Conservation (phyloP, 2,888 invertebrate species). For the Lypha dubia region DNA sequence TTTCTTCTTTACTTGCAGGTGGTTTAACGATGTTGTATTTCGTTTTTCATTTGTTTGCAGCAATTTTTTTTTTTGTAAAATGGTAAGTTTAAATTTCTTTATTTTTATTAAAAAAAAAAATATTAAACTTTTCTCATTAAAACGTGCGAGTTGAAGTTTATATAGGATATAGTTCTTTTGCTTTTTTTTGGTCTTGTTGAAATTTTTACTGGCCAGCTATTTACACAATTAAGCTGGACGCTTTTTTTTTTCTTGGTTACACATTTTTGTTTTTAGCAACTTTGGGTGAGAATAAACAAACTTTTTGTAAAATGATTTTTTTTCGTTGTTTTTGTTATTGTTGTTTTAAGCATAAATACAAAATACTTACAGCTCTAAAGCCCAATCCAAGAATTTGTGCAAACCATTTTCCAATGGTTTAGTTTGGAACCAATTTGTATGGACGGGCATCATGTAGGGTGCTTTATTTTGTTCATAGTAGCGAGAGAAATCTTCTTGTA, state of each 20-base stretch:
- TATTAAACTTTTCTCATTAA: slow-evolving; percentile 83
- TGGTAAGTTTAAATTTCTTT: slow-evolving; percentile 61
- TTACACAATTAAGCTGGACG: slow-evolving; percentile 33
- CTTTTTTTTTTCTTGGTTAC: neutral
- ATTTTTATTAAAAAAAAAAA: slow-evolving; percentile 79
- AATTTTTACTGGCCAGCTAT: slow-evolving; percentile 59
- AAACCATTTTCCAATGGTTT: slow-evolving; percentile 92
- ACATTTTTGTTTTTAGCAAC: slow-evolving; percentile 1
- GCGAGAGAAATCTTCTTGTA: slow-evolving; percentile 93
- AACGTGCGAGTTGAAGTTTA: slow-evolving; percentile 78
- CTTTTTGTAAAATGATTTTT: neutral
- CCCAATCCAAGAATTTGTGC: slow-evolving; percentile 93
- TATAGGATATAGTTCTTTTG: slow-evolving; percentile 62
- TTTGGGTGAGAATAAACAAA: slow-evolving; percentile 19
- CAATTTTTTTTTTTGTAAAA: slow-evolving; percentile 23
- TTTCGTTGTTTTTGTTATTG: neutral
- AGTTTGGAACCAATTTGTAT: slow-evolving; percentile 98
- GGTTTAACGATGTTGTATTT: slow-evolving; percentile 50
- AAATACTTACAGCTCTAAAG: slow-evolving; percentile 87
- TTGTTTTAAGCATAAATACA: neutral
- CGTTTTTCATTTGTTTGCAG: slow-evolving; percentile 32
- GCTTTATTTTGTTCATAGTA: slow-evolving; percentile 94
- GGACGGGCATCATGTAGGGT: slow-evolving; percentile 97
- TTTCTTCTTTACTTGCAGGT: slow-evolving; percentile 62
- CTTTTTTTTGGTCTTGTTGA: slow-evolving; percentile 16